phyloP scores from a whole-genome alignment of 2,797 vertebrate genomes.

The Hemitrygon akajei region DNA sequence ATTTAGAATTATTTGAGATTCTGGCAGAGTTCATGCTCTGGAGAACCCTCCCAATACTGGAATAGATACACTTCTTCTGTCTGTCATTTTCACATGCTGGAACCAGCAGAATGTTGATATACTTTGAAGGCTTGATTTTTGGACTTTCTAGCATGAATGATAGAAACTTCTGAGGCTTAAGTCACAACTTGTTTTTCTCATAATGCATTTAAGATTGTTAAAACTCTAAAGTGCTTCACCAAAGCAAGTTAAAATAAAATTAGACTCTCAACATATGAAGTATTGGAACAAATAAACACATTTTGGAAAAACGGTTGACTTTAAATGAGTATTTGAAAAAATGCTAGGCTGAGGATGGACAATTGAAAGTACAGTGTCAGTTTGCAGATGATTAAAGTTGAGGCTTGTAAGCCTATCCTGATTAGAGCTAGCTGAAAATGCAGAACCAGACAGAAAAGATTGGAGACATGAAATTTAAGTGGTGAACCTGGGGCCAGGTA shows the following conservation, averaged over 20 bases:
- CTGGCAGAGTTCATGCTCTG: neutral
- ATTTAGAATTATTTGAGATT: neutral
- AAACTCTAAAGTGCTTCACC: neutral
- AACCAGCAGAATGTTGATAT: too few species aligned
- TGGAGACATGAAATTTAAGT: too few species aligned
- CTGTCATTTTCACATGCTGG: neutral
- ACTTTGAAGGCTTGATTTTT: neutral
- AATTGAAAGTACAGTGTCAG: neutral
- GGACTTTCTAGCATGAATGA: neutral
- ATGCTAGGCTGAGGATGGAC: neutral
- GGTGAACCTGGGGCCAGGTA: too few species aligned
- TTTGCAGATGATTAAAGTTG: neutral
- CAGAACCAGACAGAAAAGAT: neutral
- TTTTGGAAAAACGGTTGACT: neutral
- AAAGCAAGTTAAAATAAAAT: neutral
- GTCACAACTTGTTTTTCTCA: neutral
- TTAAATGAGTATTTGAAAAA: neutral
- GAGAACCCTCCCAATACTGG: neutral
- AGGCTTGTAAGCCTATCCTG: neutral
- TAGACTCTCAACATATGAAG: neutral
- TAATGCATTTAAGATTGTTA: neutral
- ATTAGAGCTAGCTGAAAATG: neutral
- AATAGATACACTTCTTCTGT: too few species aligned
- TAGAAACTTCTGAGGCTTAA: neutral
- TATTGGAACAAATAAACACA: neutral